Base-by-base conservation (phyloP, 2,888 invertebrate species). In the Netelia inedita region DNA sequence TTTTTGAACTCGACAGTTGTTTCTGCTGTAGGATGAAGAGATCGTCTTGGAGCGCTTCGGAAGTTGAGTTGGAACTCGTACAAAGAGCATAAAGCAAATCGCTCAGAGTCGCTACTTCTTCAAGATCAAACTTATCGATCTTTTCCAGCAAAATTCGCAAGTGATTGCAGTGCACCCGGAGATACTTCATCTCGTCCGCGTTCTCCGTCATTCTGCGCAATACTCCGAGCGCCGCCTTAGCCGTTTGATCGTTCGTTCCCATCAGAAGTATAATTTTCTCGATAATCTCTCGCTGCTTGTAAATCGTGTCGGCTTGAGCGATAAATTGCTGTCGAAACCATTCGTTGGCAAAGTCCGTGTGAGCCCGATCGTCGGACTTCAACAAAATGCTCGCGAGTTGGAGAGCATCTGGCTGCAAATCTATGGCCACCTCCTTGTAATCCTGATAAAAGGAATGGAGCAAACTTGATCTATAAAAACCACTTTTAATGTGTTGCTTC, bases 21-120 rank as follows among this genome's bases (percentile, higher is more conserved):
- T 98, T 98, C 87, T 96, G 95, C n/a, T 98, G 95, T 19, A 98
- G 94, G 95, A 98, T 98, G 90, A 96, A 96, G 73, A 98, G 95
- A 91, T 98, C 98, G 94, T 97, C 97, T 92, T 96, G 96, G 55
- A 97, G 95, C 2, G 94, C 93, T n/a, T 94, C 93, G 43, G 94
- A 89, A 1, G 94, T 91, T 41, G 94, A 94, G 53, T 94, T 10
- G 91, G 94, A 65, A 92, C 93, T 87, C 91, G 92, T n/a, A 94
- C 95, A 94, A 93, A 98, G 35, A 19, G 95, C 95, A 91, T 97
- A 97, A 2, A 98, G 93, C 87, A 98, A 94, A 91, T 97, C 96
- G 95, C 97, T 97, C 11, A 97, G 95, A 71, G 96, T 95, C 74
- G 97, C 96, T 21, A 97, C 96, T 94, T 98, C 97, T 82, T 95